phyloP scores from a whole-genome alignment of 2,113 vertebrate genomes.

The Sisor rabdophorus region DNA sequence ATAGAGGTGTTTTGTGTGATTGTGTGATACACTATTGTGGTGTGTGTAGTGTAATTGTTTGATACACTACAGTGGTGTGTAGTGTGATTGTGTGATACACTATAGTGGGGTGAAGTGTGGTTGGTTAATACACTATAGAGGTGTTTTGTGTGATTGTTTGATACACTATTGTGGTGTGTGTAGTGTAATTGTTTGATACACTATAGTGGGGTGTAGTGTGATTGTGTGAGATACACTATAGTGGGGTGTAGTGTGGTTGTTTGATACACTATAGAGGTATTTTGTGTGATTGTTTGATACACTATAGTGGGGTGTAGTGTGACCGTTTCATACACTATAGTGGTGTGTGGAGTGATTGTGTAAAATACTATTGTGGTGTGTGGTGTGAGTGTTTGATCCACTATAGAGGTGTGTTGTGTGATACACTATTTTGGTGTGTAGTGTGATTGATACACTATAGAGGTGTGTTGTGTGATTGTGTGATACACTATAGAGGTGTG shows the following conservation, averaged over 20 bases:
- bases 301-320: background rate
- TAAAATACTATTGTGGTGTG: background rate
- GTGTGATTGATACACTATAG: no score
- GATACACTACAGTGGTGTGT: no score
- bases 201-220: background rate
- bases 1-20: no score
- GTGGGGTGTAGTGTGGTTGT: background rate
- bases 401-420: background rate
- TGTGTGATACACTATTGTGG: no score
- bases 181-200: no score
- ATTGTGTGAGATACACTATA: background rate
- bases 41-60: background rate
- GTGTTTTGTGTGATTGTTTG: background rate
- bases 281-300: background rate
- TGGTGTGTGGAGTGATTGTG: background rate
- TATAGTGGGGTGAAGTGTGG: background rate
- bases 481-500: background rate
- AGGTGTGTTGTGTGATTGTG: background rate
- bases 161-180: background rate
- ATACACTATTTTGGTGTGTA: background rate
- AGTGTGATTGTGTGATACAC: background rate
- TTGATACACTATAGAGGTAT: background rate
- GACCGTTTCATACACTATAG: background rate
- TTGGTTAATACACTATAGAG: background rate
- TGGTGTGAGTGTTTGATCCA: background rate